Evolutionary conservation across 2,888 invertebrate species (phyloP), one percentile per base, ranked within the genome.

Genomic region (Heteropelma amictum): DNA sequence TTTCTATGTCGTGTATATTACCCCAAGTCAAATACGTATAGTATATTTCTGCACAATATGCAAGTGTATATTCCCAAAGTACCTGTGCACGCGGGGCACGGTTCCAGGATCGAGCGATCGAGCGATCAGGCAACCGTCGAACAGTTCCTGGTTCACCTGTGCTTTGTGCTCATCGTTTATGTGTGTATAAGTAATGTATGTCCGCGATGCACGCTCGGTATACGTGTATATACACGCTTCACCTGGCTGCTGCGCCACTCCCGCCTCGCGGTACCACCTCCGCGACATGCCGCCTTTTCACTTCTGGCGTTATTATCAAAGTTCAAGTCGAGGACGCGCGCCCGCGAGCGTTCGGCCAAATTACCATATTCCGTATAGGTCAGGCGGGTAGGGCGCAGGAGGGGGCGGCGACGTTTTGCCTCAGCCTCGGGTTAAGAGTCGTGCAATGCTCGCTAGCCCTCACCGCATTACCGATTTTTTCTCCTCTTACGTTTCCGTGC

Each of bases 61-160:
- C 56, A 61, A 54, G 65, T 38, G 51, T 38, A 74, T 65, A 70
- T 33, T 28, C 47, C 42, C 33, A 35, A 40, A 45, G 74, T 69
- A 73, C 77, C 74, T 73, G 68, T 60, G 63, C 71, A 73, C 77
- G 64, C 51, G 56, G 71, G 74, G 73, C 74, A 76, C 72, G 76
- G 74, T 65, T 71, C 56, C 65, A 69, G 76, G 67, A 72, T 77
- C 54, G 72, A 72, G 63, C 51, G 63, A 70, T 70, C 65, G 60
- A 47, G 58, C 54, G 70, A 75, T 75, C 75, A 77, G 79, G 79
- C 81, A 78, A 60, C 71, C 71, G 67, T 67, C 71, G 71, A 80
- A 63, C 69, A 84, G 85, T 86, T 86, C 86, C 86, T 84, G 85
- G 86, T 86, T 86, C 86, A 86, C 85, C 85, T 85, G 86, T 82